phyloP scores from a whole-genome alignment of 2,797 vertebrate species.

The Anniella stebbinsi region DNA sequence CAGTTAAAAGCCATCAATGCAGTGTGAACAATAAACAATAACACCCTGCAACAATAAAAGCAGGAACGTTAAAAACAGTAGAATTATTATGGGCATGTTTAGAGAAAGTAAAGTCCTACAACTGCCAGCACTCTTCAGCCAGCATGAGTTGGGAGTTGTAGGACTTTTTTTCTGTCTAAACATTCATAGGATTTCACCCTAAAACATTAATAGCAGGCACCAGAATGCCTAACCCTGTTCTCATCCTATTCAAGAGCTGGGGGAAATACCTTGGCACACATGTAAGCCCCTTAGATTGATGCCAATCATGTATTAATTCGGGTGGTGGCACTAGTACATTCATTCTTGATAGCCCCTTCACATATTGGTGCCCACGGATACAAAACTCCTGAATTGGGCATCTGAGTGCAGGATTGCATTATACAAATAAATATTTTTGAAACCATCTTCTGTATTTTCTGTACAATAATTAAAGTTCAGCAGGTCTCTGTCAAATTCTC shows the following conservation, averaged over 20 bases:
- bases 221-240: no score
- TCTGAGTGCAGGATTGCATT: not conserved
- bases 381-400: not conserved
- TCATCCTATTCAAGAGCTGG: not conserved
- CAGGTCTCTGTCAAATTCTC: slow-evolving; percentile 61
- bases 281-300: not conserved
- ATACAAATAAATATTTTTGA: slow-evolving; percentile 25
- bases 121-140: no score
- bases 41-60: no score
- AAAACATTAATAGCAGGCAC: no score
- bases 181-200: no score
- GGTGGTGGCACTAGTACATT: not conserved
- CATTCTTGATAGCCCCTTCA: not conserved
- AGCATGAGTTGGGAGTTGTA: no score
- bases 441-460: slow-evolving; percentile 60
- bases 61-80: no score
- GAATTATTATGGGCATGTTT: no score
- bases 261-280: not conserved
- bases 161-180: no score
- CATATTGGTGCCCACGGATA: not conserved
- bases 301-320: not conserved
- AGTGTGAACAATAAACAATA: no score
- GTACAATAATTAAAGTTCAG: slow-evolving; percentile 48
- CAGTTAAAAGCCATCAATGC: no score
- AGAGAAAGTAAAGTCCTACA: no score